These are phyloP conservation scores for Brachypterus glaber DNA, from an alignment of 2,888 invertebrate genomes.

Conservation along the genomic window DNA sequence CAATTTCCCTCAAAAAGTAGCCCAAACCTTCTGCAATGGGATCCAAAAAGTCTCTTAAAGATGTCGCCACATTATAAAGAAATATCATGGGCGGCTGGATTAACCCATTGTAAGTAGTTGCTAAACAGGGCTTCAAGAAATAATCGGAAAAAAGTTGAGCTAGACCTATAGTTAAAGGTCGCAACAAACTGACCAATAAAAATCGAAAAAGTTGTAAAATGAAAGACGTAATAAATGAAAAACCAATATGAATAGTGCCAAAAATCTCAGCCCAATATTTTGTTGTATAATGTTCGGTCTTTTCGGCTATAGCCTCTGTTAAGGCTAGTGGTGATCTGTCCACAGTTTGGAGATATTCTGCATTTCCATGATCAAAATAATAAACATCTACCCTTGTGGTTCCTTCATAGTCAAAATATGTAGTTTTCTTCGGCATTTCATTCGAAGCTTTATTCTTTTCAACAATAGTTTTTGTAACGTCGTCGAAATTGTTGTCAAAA, in stretches of 20 bases:
- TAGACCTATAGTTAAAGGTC: conserved; percentile 51
- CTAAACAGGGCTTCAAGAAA: conserved; percentile 54
- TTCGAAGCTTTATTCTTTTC: neutral
- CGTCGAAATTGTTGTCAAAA: neutral
- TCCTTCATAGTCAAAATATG: conserved; percentile 20
- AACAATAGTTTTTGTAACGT: neutral
- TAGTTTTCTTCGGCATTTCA: conserved; percentile 17
- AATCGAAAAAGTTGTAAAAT: conserved; percentile 49
- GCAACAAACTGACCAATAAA: conserved; percentile 47
- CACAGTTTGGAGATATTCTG: conserved; percentile 52
- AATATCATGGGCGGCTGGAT: conserved; percentile 60
- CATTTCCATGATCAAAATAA: conserved; percentile 59
- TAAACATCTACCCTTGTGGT: conserved; percentile 50
- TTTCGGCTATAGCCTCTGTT: conserved; percentile 49
- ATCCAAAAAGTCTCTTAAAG: conserved; percentile 51
- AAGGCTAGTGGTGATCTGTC: conserved; percentile 51
- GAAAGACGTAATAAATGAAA: conserved; percentile 52
- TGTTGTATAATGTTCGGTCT: conserved; percentile 49
- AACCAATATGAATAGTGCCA: conserved; percentile 51
- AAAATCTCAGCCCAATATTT: conserved; percentile 61
- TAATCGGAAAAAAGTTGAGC: conserved; percentile 57
- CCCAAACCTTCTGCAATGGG: conserved; percentile 51
- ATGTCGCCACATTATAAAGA: conserved; percentile 51
- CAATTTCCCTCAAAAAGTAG: conserved; percentile 43
- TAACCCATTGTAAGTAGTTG: conserved; percentile 53